Evolutionary conservation across 2,888 invertebrate species (phyloP), one percentile per base, ranked within the genome.

Genomic region (Lypha dubia): DNA sequence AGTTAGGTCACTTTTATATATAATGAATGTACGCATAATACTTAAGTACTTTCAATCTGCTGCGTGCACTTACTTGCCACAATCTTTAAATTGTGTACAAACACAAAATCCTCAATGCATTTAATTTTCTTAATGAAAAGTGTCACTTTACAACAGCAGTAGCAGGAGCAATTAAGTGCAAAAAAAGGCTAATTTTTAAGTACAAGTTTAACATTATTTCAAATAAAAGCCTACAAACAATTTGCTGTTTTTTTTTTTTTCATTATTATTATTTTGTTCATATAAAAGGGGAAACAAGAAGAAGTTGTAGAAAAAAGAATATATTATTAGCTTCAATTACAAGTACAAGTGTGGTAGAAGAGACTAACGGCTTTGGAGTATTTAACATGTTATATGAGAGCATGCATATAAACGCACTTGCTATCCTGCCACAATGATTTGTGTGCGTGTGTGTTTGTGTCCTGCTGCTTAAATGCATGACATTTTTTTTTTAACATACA

Each of bases 121-220:
- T 75, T 82, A 82, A 82, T 82, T 76, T 75, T 76, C 63, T 70
- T 81, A 76, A 81, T 81, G 75, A 81, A 75, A 81, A 81, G 81
- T 81, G 81, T 81, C 81, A 81, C 81, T 81, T 81, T 81, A 76
- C 75, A 62, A 49, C 17, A 80, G 58, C 70, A 79, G 58, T 62
- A 79, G 35, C 75, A 75, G 46, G 38, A 56, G 70, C 63, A 75
- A 56, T 65, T 49, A 70, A 81, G 49, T 70, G 70, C 67, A 81
- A 79, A 77, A n/a, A 81, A 81, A 81, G 81, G 70, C 81, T 82
- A 82, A 82, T 82, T 75, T 82, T 76, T 65, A 82, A 76, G 81
- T 51, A 70, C 73, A 76, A 70, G 67, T 80, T 73, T 80, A 74
- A 74, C 60, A 74, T 73, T 67, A 74, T 80, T 67, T 15, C 51